Evolutionary conservation across 92 coral and sea anemone genomes (phyloP).

Genomic region (Palythoa grandis): DNA sequence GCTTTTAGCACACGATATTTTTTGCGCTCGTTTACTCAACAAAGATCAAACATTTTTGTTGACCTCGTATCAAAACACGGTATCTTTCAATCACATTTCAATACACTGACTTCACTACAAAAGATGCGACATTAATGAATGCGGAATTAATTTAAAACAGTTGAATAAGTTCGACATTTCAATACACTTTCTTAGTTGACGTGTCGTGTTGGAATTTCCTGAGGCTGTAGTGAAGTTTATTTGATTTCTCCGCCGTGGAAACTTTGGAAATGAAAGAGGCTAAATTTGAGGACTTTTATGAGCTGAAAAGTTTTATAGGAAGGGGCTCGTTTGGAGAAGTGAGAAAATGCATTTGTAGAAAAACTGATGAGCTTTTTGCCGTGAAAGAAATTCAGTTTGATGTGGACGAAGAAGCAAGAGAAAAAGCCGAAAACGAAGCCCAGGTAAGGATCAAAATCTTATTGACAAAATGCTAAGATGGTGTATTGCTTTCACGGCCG

Average conservation of each 20-base stretch:
- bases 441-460: slow-evolving; percentile 53
- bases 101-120: slow-evolving; percentile 21
- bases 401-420: slow-evolving; percentile 63
- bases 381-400: slow-evolving; percentile 78
- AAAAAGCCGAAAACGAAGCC: slow-evolving; percentile 77
- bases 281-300: slow-evolving; percentile 78
- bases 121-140: slow-evolving; percentile 50
- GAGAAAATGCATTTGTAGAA: slow-evolving; percentile 72
- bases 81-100: slow-evolving; percentile 30
- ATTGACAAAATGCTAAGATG: not conserved
- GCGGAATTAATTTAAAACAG: slow-evolving; percentile 30
- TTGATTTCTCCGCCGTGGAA: not conserved
- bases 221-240: not conserved
- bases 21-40: not conserved
- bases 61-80: slow-evolving; percentile 20
- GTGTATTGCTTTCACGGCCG: not conserved
- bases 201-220: slow-evolving; percentile 30
- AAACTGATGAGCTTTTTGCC: slow-evolving; percentile 81
- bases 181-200: not conserved
- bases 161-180: slow-evolving; percentile 29
- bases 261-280: slow-evolving; percentile 21
- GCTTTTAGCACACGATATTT: not conserved
- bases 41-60: slow-evolving; percentile 3
- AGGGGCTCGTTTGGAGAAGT: slow-evolving; percentile 93
- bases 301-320: slow-evolving; percentile 78